Base-by-base conservation (phyloP, 92 coral and sea anemone species). In the Parazoanthus swiftii region DNA sequence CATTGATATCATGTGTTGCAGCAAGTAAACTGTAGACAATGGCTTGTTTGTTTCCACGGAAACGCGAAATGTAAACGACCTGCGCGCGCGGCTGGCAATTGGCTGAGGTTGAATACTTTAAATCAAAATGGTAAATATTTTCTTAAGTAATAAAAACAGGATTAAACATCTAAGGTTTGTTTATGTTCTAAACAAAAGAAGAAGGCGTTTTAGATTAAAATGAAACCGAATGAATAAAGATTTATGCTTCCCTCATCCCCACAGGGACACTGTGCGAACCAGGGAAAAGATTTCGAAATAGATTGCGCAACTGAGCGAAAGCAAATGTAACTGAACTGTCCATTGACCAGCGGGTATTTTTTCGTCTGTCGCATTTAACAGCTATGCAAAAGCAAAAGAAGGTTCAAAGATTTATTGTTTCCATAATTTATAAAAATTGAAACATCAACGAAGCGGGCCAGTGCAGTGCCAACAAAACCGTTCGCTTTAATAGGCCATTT, bases 241-340 rank as follows among this genome's bases (percentile, higher is more conserved):
- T 68, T 20, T 63, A 5, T 63, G 26, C 8, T 20, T 63, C 23
- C 8, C 25, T 4, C 3, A 7, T 18, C 46, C 21, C 37, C 66
- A 63, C 23, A 20, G 63, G 85, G 54, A 77, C 78, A 36, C 70
- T 65, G 29, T 73, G 81, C 56, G 76, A 65, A 46, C 15, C 59
- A 50, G 79, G 51, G 81, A 84, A 74, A 63, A 15, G 83, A 89
- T 83, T 76, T 83, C 88, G 85, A 59, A 83, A 23, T 14, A 63
- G 25, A 63, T 54, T 54, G 18, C 59, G 59, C 18, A 13, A 15
- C 59, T 15, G 59, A 54, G 14, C 59, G 9, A 15, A 54, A 14
- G 9, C 3, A 54, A 54, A 1, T 8, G 6, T 51, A 1, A 8
- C n/a, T n/a, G n/a, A 7, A 46, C 1, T 10, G 6, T 10, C 0